Conservation (phyloP, 2,113 vertebrate species). For the Nothocercus nigrocapillus region DNA sequence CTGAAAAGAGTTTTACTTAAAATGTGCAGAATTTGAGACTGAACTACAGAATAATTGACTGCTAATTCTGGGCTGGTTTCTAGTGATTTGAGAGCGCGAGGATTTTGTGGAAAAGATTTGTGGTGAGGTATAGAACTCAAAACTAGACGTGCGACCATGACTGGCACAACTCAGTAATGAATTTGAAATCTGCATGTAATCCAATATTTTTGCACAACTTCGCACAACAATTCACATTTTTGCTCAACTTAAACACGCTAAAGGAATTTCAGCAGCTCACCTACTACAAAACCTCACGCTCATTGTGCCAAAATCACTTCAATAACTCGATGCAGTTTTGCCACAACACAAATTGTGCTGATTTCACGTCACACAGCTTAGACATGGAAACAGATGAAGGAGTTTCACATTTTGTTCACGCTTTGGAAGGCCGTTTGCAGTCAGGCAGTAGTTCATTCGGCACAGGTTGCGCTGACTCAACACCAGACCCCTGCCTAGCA, state of each 20-base stretch:
- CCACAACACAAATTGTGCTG: slow-evolving; percentile 61
- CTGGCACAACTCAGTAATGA: neutral
- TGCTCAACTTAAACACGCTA: slow-evolving; percentile 12
- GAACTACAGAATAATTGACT: neutral
- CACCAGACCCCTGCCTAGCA: neutral
- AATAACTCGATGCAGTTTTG: slow-evolving; percentile 47
- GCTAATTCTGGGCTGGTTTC: slow-evolving; percentile 8
- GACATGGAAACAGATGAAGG: slow-evolving; percentile 59
- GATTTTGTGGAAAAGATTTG: neutral
- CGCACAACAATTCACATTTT: neutral
- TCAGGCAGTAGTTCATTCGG: slow-evolving; percentile 26
- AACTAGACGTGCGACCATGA: neutral
- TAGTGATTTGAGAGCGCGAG: neutral
- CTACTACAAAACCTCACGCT: slow-evolving; percentile 4
- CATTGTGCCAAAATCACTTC: slow-evolving; percentile 46
- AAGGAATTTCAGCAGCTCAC: slow-evolving; percentile 21
- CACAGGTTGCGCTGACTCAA: slow-evolving; percentile 59
- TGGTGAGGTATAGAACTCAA: neutral
- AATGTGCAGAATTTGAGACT: neutral
- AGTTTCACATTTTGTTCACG: slow-evolving; percentile 64
- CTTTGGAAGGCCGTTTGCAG: slow-evolving; percentile 47
- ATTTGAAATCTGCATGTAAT: neutral
- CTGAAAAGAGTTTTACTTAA: neutral
- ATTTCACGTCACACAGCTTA: slow-evolving; percentile 58
- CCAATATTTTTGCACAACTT: neutral